Base-by-base conservation (phyloP, 2,888 invertebrate species). In the Muscina levida region DNA sequence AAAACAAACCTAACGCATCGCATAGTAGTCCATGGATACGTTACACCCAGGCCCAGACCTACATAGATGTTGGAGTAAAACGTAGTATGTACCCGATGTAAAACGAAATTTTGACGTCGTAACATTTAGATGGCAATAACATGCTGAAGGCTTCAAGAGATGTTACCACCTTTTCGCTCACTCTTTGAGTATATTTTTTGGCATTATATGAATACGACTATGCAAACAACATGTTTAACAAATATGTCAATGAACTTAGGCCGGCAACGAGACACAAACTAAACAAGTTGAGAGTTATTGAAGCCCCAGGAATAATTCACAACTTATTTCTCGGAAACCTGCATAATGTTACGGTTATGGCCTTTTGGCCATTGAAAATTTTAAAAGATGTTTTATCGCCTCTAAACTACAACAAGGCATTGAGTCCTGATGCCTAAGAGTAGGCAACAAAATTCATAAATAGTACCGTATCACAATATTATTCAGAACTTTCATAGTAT, bases 191-290 rank as follows among this genome's bases (percentile, higher is more conserved):
- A n/a, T n/a, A n/a, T n/a, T n/a, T n/a, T 53, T 53, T 17, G 53
- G 24, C 24, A 53, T 22, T 31, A 31, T 31, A 31, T 31, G 31
- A 11, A 22, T n/a, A n/a, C n/a, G n/a, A 19, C 3, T 19, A 4
- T 22, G 56, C 22, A 56, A 26, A 62, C 62, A n/a, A 39, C 62
- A 42, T 19, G n/a, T 42, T 11, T 22, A 42, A 22, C 19, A 62
- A 62, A 22, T 62, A 39, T 39, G 62, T 42, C 62, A 62, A 42
- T 62, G 62, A 62, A 42, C 62, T 62, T 42, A 22, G 62, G 2
- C 37, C 11, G n/a, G n/a, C n/a, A n/a, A n/a, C n/a, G 31, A 24
- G 13, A 24, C 53, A 11, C 22, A 53, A 53, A 17, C 53, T 22
- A 22, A 53, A 24, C 53, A 13, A 53, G 24, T 53, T 22, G 53